Percentiles rank a stretch among this genome's conserved stretches.
These are phyloP conservation scores for Caretta caretta DNA, from an alignment of 2,113 vertebrate genomes.

Conservation along the genomic window DNA sequence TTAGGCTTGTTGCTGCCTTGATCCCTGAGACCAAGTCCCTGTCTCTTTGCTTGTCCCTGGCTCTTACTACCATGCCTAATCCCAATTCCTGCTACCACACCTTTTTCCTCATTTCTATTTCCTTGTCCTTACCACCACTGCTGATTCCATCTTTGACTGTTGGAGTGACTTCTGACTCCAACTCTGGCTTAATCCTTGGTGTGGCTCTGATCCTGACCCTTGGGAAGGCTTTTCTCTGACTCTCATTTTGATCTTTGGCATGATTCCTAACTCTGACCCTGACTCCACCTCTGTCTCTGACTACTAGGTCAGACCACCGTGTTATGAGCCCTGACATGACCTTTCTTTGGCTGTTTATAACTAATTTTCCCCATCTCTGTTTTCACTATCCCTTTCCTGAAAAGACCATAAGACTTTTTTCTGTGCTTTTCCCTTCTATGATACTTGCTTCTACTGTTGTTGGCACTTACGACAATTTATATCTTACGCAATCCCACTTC, in stretches of 20 bases:
- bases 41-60: neutral
- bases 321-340: neutral
- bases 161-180: neutral
- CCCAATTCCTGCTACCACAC: neutral
- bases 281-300: neutral
- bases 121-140: neutral
- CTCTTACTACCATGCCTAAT: neutral
- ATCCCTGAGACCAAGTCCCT: neutral
- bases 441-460: neutral
- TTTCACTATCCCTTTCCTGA: neutral
- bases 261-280: neutral
- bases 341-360: neutral
- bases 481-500: neutral
- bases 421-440: neutral
- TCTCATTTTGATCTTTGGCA: neutral
- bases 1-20: neutral
- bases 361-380: neutral
- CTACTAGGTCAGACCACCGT: neutral
- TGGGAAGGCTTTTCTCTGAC: neutral
- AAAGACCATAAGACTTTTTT: neutral
- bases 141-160: neutral
- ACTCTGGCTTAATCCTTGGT: neutral
- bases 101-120: neutral
- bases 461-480: neutral
- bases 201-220: neutral